These are phyloP conservation scores for Heliocidaris erythrogramma DNA, from an alignment of 35 echinoderm and acorn worm genomes.

Conservation along the genomic window DNA sequence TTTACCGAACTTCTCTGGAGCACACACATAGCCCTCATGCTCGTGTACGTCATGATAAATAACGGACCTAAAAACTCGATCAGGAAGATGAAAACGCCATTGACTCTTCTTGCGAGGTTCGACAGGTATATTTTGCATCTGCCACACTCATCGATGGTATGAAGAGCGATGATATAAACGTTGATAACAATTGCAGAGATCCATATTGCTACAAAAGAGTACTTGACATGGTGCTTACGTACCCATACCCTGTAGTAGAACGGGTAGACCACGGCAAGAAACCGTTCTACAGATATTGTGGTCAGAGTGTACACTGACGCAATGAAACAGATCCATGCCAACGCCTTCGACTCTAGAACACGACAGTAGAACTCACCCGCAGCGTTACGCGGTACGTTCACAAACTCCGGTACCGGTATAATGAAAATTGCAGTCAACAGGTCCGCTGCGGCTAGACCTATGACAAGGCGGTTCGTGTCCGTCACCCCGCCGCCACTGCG, in stretches of 20 bases:
- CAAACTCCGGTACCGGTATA: background rate
- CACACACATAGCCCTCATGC: background rate
- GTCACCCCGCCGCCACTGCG: background rate
- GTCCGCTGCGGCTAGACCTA: slow-evolving; percentile 24
- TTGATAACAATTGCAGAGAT: background rate
- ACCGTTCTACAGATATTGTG: slow-evolving; percentile 7
- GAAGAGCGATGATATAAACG: background rate
- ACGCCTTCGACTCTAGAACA: background rate
- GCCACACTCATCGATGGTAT: slow-evolving; percentile 2
- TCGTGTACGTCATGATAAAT: slow-evolving; percentile 23
- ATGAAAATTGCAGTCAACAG: background rate
- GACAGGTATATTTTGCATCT: background rate
- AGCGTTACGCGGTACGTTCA: background rate
- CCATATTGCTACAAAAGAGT: background rate
- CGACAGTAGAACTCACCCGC: slow-evolving; percentile 33
- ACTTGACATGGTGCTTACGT: background rate
- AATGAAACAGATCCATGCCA: slow-evolving; percentile 30
- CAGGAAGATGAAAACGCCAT: slow-evolving; percentile 24
- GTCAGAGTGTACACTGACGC: slow-evolving; percentile 31
- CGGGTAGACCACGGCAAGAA: slow-evolving; percentile 27
- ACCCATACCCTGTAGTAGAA: slow-evolving; percentile 3
- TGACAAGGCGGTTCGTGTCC: slow-evolving; percentile 25
- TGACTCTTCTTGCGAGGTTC: background rate
- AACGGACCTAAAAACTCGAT: slow-evolving; percentile 33
- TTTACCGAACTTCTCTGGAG: background rate